Conservation (phyloP, 2,888 invertebrate genomes). For the Ptycholaimellus sp. region DNA sequence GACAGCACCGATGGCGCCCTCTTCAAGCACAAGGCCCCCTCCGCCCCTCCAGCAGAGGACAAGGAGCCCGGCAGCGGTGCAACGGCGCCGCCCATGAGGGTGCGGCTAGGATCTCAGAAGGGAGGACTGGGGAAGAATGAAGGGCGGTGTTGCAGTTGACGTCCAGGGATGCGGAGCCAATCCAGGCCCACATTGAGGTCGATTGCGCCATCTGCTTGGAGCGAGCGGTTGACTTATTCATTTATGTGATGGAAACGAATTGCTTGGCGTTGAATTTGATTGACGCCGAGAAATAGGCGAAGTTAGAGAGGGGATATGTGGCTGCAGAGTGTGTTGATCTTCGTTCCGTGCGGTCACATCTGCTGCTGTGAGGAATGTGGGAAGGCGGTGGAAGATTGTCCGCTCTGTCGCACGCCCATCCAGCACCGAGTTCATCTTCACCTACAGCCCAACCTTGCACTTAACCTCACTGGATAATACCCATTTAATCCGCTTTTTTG, state of each 20-base stretch:
- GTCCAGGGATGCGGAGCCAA: constrained; percentile 10
- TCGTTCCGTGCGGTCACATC: constrained; percentile 28
- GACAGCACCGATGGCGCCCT: no score
- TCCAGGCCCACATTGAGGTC: constrained; percentile 5
- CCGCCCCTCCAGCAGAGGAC: no score
- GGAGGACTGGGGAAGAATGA: no score
- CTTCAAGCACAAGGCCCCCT: no score
- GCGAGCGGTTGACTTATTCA: constrained; percentile 14
- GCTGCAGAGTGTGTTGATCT: constrained; percentile 25
- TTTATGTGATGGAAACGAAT: not conserved
- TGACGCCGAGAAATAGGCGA: not conserved
- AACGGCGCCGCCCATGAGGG: not conserved
- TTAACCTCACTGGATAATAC: no score
- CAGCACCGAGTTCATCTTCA: constrained; percentile 3
- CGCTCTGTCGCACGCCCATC: constrained; percentile 16
- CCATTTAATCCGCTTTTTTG: no score
- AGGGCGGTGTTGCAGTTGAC: no score
- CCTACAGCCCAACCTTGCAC: no score
- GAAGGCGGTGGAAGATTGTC: constrained; percentile 19
- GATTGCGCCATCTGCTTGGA: constrained; percentile 28
- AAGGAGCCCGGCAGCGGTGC: not conserved
- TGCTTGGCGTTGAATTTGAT: not conserved
- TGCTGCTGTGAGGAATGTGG: constrained; percentile 25
- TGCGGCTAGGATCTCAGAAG: no score
- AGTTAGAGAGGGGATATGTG: not conserved